Evolutionary conservation across 2,888 invertebrate species (phyloP).

Genomic region (Steinernema carpocapsae): DNA sequence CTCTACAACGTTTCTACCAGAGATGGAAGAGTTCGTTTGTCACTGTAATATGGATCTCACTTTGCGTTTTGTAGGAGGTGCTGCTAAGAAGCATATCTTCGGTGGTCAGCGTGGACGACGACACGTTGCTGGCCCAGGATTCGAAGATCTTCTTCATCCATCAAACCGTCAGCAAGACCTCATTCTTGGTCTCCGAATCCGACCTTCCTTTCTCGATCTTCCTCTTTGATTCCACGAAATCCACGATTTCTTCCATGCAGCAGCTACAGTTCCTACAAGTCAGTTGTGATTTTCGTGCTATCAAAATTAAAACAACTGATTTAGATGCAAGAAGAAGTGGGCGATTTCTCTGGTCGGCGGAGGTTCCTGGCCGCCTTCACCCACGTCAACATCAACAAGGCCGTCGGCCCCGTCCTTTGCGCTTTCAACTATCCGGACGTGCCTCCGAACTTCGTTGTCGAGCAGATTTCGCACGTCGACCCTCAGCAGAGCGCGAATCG

Average conservation of each 20-base stretch:
- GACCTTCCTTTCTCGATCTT: constrained; percentile 17
- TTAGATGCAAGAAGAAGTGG: constrained; percentile 16
- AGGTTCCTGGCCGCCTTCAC: constrained; percentile 18
- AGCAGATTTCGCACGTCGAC: constrained; percentile 18
- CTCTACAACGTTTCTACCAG: constrained; percentile 16
- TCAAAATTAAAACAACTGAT: no score
- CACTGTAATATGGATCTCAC: neutral
- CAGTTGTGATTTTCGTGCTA: no score
- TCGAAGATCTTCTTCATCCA: constrained; percentile 32
- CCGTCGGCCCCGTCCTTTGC: constrained; percentile 12
- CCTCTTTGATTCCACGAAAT: constrained; percentile 10
- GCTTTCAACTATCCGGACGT: neutral
- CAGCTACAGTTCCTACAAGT: constrained; percentile 28
- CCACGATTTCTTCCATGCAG: constrained; percentile 18
- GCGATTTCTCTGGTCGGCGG: neutral
- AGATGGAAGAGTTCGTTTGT: neutral
- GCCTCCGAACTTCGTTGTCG: constrained; percentile 9
- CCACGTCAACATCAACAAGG: neutral
- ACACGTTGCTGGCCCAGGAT: constrained; percentile 19
- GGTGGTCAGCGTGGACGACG: constrained; percentile 22
- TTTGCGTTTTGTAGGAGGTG: neutral
- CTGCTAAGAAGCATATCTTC: constrained; percentile 15
- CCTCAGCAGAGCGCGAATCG: constrained; percentile 5
- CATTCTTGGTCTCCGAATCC: constrained; percentile 1
- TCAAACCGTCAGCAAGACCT: neutral